Evolutionary conservation across 1,140 invertebrate genomes (phyloP).

Genomic region (Drosophila ananassae): DNA sequence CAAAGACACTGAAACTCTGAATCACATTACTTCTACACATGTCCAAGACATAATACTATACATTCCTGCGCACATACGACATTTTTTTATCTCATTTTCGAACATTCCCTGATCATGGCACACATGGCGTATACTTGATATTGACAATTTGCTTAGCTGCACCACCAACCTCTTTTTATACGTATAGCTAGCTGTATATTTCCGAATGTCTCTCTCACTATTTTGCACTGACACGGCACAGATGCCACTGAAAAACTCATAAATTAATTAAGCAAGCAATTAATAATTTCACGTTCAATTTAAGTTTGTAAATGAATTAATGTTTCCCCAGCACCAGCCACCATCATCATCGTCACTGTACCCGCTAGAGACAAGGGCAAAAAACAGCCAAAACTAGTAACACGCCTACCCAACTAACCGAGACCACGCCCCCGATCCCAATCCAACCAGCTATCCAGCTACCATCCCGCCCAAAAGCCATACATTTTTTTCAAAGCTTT

Average conservation of each 20-base stretch:
- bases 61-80: conserved; percentile 10
- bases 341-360: conserved; percentile 25
- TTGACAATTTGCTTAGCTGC: conserved; percentile 28
- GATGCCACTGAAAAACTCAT: conserved; percentile 66
- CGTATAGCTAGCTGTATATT: neutral
- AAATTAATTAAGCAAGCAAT: conserved; percentile 76
- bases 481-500: conserved; percentile 28
- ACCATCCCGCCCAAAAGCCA: neutral
- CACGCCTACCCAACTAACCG: conserved; percentile 20
- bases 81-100: neutral
- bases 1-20: conserved; percentile 28
- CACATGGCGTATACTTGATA: conserved; percentile 48
- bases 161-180: conserved; percentile 10
- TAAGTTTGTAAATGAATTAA: conserved; percentile 75
- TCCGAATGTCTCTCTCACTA: conserved; percentile 1
- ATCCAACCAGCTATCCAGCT: neutral
- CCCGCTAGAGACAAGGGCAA: conserved; percentile 44
- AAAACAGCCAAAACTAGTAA: conserved; percentile 30
- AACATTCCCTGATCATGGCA: conserved; percentile 37
- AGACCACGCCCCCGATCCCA: neutral
- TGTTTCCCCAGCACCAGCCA: conserved; percentile 41
- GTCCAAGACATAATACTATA: conserved; percentile 11
- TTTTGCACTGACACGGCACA: conserved; percentile 57
- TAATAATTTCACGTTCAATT: conserved; percentile 81
- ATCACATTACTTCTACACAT: conserved; percentile 9